Evolutionary conservation across 1,140 invertebrate species (phyloP).

Genomic region (Venustaconcha ellipsiformis): DNA sequence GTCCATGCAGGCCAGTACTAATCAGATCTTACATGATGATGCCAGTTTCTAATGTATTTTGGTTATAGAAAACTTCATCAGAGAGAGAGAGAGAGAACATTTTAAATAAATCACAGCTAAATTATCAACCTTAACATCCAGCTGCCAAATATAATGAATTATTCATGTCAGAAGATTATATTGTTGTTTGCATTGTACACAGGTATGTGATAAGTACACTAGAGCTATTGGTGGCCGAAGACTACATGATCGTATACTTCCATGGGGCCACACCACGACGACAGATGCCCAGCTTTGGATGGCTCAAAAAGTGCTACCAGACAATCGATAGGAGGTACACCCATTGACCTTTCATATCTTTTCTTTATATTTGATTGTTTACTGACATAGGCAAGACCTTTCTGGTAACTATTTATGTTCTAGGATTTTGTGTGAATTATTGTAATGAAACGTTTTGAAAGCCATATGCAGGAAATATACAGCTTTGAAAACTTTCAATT

Average conservation of each 20-base stretch:
- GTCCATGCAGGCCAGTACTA: too few species aligned
- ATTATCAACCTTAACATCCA: too few species aligned
- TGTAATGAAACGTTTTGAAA: not conserved
- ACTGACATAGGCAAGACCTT: not conserved
- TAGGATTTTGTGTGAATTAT: not conserved
- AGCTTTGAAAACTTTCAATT: not conserved
- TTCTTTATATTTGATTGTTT: slow-evolving; percentile 6
- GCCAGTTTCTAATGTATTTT: too few species aligned
- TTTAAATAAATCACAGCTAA: too few species aligned
- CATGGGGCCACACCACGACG: slow-evolving; percentile 83
- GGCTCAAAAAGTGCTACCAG: slow-evolving; percentile 86
- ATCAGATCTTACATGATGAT: too few species aligned
- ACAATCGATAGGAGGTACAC: slow-evolving; percentile 78
- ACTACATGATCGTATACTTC: slow-evolving; percentile 89
- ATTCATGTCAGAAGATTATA: too few species aligned
- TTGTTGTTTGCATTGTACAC: not conserved
- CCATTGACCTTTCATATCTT: not conserved
- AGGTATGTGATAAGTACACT: slow-evolving; percentile 88
- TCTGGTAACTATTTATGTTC: not conserved
- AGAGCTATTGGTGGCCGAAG: slow-evolving; percentile 88
- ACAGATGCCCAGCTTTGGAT: slow-evolving; percentile 84
- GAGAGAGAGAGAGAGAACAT: too few species aligned
- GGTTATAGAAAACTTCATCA: too few species aligned
- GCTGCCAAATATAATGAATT: too few species aligned
- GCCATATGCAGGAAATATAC: not conserved